Base-by-base conservation (phyloP, 2,797 vertebrate genomes). In the Sciaenops ocellatus region DNA sequence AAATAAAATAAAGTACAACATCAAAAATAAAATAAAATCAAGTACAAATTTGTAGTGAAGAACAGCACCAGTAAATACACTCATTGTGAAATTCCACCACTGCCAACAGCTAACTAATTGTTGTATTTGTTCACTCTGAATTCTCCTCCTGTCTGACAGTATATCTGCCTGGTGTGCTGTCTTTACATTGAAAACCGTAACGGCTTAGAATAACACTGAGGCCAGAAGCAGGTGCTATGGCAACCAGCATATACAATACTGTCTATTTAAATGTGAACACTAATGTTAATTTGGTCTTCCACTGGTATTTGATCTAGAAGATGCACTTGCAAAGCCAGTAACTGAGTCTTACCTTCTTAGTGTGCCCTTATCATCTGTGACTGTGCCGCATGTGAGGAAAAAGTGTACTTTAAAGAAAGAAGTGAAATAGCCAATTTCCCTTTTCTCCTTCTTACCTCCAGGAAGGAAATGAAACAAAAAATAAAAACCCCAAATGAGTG, bases 261-360 rank as follows among this genome's bases (percentile, higher is more conserved):
- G 8, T 41, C 1, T 60, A 69, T 38, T 73, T 52, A 20, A 74
- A 11, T n/a, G 51, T 20, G 16, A 3, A 62, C 4, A 70, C 13
- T 55, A 34, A 65, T 71, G 48, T 73, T 60, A 70, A 70, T 78
- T 69, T 67, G 55, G 9, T 59, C 47, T 62, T 59, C 34, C 34
- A 26, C n/a, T 67, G n/a, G 22, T 28, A 16, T 54, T 48, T 73
- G 30, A 51, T 79, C 5, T 17, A 50, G 26, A 72, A 73, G 1
- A 60, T 30, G 7, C 51, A 59, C 3, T 61, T 18, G 28, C 54
- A 54, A 64, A 78, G 69, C 15, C 16, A 60, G 28, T 51, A 38
- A 71, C 1, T 67, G 18, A 73, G 56, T 52, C 91, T 92, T 91
- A 93, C 91, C 90, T 87, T 78, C 42, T 79, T 59, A 5, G 4